Evolutionary conservation across 2,888 invertebrate species (phyloP), one percentile per base, ranked within the genome.

Genomic region (Andrena trimmerana): DNA sequence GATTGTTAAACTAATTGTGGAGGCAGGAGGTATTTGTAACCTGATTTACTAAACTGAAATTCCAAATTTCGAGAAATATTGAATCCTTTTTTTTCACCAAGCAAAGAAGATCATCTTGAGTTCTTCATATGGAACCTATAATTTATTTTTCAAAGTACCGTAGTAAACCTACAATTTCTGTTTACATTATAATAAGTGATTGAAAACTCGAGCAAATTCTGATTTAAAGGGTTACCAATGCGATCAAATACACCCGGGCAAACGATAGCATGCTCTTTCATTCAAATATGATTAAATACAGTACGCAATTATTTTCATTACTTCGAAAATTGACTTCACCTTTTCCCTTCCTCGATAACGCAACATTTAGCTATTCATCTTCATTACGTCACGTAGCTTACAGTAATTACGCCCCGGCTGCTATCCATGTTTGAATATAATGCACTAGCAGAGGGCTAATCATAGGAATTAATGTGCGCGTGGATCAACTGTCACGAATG

Each of bases 401-500:
- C 59, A 5, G 20, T 59, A 48, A 33, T 63, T 42, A 29, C 10
- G 4, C 24, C 27, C 3, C 16, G 42, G 29, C 52, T 33, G 71
- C 50, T 52, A 62, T 62, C 8, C 27, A 7, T 3, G 3, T 31
- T 42, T 50, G 31, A 59, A 42, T 13, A n/a, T 62, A 68, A 75
- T 57, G 31, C 54, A 29, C 20, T 42, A 13, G 16, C 13, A n/a
- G 24, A 13, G 31, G 62, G 29, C 29, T 57, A 75, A 75, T 75
- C 54, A 48, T 29, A 57, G 52, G 33, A 68, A 70, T 54, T 63
- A 33, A 70, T 27, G 20, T 5, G 33, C 54, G 42, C 36, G 42
- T 24, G 63, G 52, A 76, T 76, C 42, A 70, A 31, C 70, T 75
- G 33, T 57, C 48, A 50, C 36, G 52, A 69, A 59, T 31, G 29